Evolutionary conservation across 2,888 invertebrate genomes (phyloP).

Genomic region (Griposia aprilina): DNA sequence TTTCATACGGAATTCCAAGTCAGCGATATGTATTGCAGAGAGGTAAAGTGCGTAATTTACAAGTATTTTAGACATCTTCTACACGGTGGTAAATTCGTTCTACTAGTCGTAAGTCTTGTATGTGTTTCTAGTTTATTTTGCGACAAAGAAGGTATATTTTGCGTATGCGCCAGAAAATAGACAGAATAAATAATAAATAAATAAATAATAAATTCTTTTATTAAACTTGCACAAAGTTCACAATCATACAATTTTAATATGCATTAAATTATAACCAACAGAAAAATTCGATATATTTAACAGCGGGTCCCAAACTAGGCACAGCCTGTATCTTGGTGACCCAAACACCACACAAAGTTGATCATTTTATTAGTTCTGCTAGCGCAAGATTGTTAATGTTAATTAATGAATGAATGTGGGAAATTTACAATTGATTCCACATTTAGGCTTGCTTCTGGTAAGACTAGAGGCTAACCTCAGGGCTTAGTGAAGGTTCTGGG

Average conservation of each 20-base stretch:
- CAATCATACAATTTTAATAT: too few species aligned
- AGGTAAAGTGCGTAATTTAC: conserved; percentile 62
- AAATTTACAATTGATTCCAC: neutral
- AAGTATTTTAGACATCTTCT: conserved; percentile 56
- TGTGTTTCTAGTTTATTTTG: neutral
- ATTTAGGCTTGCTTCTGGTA: neutral
- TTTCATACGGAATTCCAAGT: conserved; percentile 65
- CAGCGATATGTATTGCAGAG: conserved; percentile 57
- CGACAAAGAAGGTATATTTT: neutral
- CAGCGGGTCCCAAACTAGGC: too few species aligned
- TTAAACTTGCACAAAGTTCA: too few species aligned
- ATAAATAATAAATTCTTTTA: too few species aligned
- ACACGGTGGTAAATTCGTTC: conserved; percentile 29
- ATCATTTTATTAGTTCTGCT: too few species aligned
- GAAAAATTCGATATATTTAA: too few species aligned
- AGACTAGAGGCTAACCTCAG: neutral
- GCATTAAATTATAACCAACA: too few species aligned
- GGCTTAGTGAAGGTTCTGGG: neutral
- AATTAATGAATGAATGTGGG: too few species aligned
- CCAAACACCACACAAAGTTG: too few species aligned
- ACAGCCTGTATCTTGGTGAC: too few species aligned
- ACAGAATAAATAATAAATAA: too few species aligned
- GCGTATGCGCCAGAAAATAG: neutral
- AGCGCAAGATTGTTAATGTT: too few species aligned
- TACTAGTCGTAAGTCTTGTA: neutral